Evolutionary conservation across 2,113 vertebrate species (phyloP).

Genomic region (Ahaetulla prasina): DNA sequence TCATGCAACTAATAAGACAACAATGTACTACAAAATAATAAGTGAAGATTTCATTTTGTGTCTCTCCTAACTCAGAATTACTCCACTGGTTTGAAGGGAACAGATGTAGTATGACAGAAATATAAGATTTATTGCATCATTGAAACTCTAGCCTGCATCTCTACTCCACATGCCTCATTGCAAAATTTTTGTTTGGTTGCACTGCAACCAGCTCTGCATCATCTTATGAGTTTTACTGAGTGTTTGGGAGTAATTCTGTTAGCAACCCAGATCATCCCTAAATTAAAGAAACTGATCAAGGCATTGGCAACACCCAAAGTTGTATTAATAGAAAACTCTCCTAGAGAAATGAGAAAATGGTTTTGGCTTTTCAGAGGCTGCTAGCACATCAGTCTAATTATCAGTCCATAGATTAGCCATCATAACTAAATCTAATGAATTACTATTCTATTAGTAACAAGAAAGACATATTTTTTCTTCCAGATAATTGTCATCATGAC

Average conservation of each 20-base stretch:
- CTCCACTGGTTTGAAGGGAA: not conserved
- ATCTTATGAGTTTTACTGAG: not conserved
- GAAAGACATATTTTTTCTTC: not conserved
- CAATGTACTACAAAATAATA: not conserved
- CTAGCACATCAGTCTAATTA: not conserved
- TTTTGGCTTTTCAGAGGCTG: not conserved
- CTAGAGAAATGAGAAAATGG: too few relatives aligned
- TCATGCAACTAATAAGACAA: not conserved
- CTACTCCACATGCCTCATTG: not conserved
- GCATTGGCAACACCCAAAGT: not conserved
- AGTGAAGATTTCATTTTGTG: not conserved
- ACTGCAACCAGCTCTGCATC: not conserved
- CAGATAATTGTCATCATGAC: not conserved
- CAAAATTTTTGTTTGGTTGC: not conserved
- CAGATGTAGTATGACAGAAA: not conserved
- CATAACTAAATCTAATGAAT: too few relatives aligned
- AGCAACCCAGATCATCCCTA: not conserved
- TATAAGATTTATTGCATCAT: not conserved
- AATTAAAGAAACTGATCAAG: not conserved
- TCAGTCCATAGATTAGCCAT: not conserved
- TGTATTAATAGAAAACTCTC: not conserved
- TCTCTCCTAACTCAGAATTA: not conserved
- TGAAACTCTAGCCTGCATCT: not conserved
- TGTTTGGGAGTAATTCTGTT: not conserved
- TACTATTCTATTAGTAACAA: not conserved